Evolutionary conservation across 2,888 invertebrate genomes (phyloP), one percentile per base, ranked within the genome.

Genomic region (Macrophya annulata): DNA sequence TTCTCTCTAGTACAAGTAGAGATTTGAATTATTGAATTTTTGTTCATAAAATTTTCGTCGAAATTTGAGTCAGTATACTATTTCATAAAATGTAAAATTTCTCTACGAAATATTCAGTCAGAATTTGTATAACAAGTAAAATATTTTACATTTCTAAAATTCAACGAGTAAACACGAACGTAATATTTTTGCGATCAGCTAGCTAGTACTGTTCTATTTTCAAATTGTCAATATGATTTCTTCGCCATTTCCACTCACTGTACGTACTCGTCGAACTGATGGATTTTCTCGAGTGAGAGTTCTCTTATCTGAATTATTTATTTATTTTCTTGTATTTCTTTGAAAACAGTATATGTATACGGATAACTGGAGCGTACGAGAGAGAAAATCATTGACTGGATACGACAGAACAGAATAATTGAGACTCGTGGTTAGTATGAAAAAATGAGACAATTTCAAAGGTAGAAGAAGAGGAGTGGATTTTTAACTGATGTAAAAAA

Each of bases 101-200:
- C 37, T 15, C 31, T 31, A 31, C 31, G 31, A 31, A 31, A 31
- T 2, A 0, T 62, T n/a, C 21, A 62, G 15, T 4, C 12, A 62
- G 6, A n/a, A 62, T 62, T 62, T n/a, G 15, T 48, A 25, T 68
- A 74, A 74, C 45, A 43, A 74, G 43, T 3, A 6, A 45, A 45
- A 4, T 45, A 40, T 45, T 74, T 45, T 74, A 45, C 43, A 74
- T 17, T 17, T 21, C 45, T 74, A n/a, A 9, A 74, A 74, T 74
- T 45, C 43, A 43, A 43, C 15, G 0, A 21, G 45, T 21, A 10
- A 45, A 45, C 21, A 21, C 72, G 45, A 21, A 45, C 10, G 45
- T 45, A 21, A 68, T 45, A 74, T 45, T 21, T 45, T 21, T 6
- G 9, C n/a, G 8, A 37, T 71, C 71, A 40, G n/a, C n/a, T 40